Base-by-base conservation (phyloP, 2,888 invertebrate species). In the Rotaria magnacalcarata region DNA sequence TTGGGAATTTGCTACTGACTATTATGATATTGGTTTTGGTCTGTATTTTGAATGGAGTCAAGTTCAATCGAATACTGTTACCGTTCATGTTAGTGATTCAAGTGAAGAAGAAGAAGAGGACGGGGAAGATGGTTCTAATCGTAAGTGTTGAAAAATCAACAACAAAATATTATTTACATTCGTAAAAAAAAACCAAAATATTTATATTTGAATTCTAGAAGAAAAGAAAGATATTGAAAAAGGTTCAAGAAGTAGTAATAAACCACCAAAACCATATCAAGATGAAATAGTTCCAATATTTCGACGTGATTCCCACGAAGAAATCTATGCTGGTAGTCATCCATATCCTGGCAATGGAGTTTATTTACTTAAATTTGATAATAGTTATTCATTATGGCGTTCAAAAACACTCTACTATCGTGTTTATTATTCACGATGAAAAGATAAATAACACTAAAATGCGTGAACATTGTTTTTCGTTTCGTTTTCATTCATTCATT, bases 1-100 rank as follows among this genome's bases (percentile, higher is more conserved):
- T 92, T 99, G 98, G 98, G 99, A 99, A 92, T 99, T 99, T 91
- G 97, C 97, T 24, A 98, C 99, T 0, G 99, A 99, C 91, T 94
- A 94, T 90, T 99, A 97, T 90, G 99, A 99, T 91, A 95, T 99
- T 52, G 91, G 91, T 91, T 99, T 99, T 91, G 99, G 99, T 1
- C 94, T 99, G 85, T 97, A 95, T 91, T 99, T 99, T 91, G 99
- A 99, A 92, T 99, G 97, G 96, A 95, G 94, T 85, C 89, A 91
- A 75, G 89, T 91, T 5, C 93, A 94, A 0, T 94, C 94, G 80
- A 95, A 95, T 90, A 95, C 96, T 3, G 96, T 96, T 7, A 96
- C 97, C 0, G 95, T 99, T 3, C 96, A 98, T 90, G 95, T 99
- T 14, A 95, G 95, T 24, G 99, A 99, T 90, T 96, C 96, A 88